A percentile compares a stretch with the other conserved stretches of the same genome.
Evolutionary conservation across 2,888 invertebrate species (phyloP).

Genomic region (Hirtodrosophila cameraria): DNA sequence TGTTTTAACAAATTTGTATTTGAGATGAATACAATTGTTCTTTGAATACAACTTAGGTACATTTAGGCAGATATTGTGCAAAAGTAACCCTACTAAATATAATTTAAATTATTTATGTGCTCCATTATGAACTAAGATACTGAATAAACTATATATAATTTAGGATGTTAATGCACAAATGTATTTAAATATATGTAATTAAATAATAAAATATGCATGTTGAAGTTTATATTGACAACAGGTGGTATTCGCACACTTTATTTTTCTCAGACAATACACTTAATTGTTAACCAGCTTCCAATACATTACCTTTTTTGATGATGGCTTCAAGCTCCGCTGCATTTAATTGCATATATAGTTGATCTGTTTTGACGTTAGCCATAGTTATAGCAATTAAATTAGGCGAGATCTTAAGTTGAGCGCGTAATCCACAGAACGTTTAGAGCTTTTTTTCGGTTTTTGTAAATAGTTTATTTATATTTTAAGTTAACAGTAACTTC

Average conservation of each 20-base stretch:
- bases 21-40: too few relatives aligned
- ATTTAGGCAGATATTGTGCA: too few relatives aligned
- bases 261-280: too few relatives aligned
- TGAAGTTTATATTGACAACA: constrained; percentile 33
- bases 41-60: too few relatives aligned
- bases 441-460: constrained; percentile 12
- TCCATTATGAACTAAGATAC: too few relatives aligned
- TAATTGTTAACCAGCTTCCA: too few relatives aligned
- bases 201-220: constrained; percentile 5
- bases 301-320: constrained; percentile 81
- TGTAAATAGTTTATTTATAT: constrained; percentile 9
- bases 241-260: constrained; percentile 28
- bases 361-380: constrained; percentile 61
- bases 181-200: constrained; percentile 20
- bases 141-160: too few relatives aligned
- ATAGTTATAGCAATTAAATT: constrained; percentile 35
- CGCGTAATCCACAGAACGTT: constrained; percentile 68
- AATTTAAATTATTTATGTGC: too few relatives aligned
- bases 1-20: too few relatives aligned
- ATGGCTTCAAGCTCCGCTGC: constrained; percentile 82
- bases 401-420: constrained; percentile 6
- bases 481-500: constrained; percentile 27
- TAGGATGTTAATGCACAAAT: too few relatives aligned
- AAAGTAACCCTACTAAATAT: too few relatives aligned
- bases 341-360: constrained; percentile 82